Percentiles rank a stretch among this genome's conserved stretches.
phyloP scores from a whole-genome alignment of 92 coral and sea anemone genomes.

The Ricordea florida region DNA sequence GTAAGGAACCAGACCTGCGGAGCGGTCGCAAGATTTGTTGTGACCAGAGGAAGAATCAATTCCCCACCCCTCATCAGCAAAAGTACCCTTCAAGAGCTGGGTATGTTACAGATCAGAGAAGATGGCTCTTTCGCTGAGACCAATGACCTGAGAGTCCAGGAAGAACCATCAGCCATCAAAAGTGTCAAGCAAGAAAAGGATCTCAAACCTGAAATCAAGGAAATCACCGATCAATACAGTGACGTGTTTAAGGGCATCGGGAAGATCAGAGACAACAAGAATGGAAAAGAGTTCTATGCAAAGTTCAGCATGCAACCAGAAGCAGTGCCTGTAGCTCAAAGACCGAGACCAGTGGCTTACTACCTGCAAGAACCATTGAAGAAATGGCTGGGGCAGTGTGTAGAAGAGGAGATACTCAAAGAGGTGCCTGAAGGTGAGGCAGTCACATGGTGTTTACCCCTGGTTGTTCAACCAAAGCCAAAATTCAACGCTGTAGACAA shows the following conservation, averaged over 20 bases:
- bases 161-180: conserved; percentile 9
- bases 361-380: conserved; percentile 46
- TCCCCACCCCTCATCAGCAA: too few relatives aligned
- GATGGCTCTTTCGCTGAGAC: conserved; percentile 39
- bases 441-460: conserved; percentile 61
- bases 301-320: conserved; percentile 52
- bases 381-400: conserved; percentile 42
- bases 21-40: too few relatives aligned
- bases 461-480: conserved; percentile 67
- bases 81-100: too few relatives aligned
- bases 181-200: conserved; percentile 11
- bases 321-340: conserved; percentile 52
- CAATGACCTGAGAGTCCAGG: conserved; percentile 40
- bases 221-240: conserved; percentile 11
- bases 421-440: conserved; percentile 63
- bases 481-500: conserved; percentile 28
- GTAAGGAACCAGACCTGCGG: too few relatives aligned
- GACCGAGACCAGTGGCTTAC: conserved; percentile 47
- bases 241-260: conserved; percentile 65
- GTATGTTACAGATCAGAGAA: too few relatives aligned
- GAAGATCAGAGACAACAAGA: conserved; percentile 58
- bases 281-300: conserved; percentile 40
- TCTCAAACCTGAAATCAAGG: not conserved
- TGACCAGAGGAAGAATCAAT: too few relatives aligned
- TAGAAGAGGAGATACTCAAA: conserved; percentile 56